Conservation (phyloP, 2,888 invertebrate species). For the Gonocerus acuteangulatus region DNA sequence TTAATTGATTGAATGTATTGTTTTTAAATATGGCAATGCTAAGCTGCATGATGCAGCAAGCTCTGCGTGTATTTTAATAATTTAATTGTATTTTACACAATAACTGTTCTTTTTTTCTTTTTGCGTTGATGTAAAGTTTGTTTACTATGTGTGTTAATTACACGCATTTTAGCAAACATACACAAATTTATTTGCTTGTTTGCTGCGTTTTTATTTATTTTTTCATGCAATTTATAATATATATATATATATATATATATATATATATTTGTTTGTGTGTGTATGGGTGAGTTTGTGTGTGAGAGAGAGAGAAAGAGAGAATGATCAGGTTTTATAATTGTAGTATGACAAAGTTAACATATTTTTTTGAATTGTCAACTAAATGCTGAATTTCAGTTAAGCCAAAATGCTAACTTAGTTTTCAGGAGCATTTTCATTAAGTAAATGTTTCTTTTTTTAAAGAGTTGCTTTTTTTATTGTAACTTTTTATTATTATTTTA, state of each 20-base stretch:
- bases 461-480: too few relatives aligned
- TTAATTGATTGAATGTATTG: constrained; percentile 39
- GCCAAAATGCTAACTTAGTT: constrained; percentile 1
- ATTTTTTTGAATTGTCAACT: too few relatives aligned
- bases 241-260: neutral
- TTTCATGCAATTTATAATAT: constrained; percentile 12
- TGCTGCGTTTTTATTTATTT: constrained; percentile 12
- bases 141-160: constrained; percentile 11
- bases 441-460: neutral
- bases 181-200: constrained; percentile 19
- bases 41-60: constrained; percentile 25
- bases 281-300: constrained; percentile 9
- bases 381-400: too few relatives aligned
- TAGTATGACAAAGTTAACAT: too few relatives aligned
- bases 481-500: too few relatives aligned
- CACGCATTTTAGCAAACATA: constrained; percentile 17
- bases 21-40: constrained; percentile 24
- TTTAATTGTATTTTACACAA: constrained; percentile 18
- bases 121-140: constrained; percentile 14
- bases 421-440: constrained; percentile 1
- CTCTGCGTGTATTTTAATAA: constrained; percentile 20
- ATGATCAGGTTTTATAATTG: too few relatives aligned
- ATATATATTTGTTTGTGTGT: constrained; percentile 7
- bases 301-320: too few relatives aligned
- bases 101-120: constrained; percentile 14